A percentile compares a stretch with the other conserved stretches of the same genome.
Evolutionary conservation across 2,888 invertebrate genomes (phyloP).

Genomic region (Aleiodes testaceus): DNA sequence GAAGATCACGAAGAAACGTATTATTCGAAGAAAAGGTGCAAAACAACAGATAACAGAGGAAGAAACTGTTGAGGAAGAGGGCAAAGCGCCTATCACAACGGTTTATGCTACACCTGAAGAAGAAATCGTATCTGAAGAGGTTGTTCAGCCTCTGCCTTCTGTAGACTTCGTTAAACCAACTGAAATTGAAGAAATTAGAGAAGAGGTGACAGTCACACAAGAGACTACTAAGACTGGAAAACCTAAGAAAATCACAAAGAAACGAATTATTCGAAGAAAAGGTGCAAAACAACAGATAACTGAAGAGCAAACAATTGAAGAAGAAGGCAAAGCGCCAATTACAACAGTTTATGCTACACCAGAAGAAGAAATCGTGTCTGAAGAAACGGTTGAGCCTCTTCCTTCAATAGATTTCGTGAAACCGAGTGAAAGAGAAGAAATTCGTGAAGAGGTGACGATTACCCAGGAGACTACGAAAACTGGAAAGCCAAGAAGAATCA

Average conservation of each 20-base stretch:
- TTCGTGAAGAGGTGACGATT: conserved; percentile 45
- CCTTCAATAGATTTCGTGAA: conserved; percentile 50
- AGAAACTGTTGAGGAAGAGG: conserved; percentile 66
- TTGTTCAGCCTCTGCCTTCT: conserved; percentile 58
- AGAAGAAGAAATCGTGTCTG: conserved; percentile 49
- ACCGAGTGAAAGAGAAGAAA: conserved; percentile 68
- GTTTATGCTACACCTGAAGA: conserved; percentile 65
- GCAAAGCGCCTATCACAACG: conserved; percentile 68
- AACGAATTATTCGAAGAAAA: conserved; percentile 71
- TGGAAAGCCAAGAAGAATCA: conserved; percentile 57
- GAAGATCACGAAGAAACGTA: conserved; percentile 54
- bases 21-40: conserved; percentile 66
- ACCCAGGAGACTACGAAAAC: conserved; percentile 51
- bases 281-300: conserved; percentile 59
- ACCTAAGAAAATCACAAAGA: conserved; percentile 63
- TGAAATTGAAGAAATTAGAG: conserved; percentile 58
- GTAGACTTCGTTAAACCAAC: conserved; percentile 55
- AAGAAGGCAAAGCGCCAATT: conserved; percentile 73
- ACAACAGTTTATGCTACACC: conserved; percentile 67
- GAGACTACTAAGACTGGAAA: conserved; percentile 65
- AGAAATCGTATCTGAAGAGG: conserved; percentile 46
- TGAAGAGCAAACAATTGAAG: conserved; percentile 70
- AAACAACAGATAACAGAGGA: conserved; percentile 52
- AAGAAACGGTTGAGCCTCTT: conserved; percentile 44
- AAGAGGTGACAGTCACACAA: conserved; percentile 60